Conservation (phyloP, 1,140 invertebrate species). For the Heliconius congener region DNA sequence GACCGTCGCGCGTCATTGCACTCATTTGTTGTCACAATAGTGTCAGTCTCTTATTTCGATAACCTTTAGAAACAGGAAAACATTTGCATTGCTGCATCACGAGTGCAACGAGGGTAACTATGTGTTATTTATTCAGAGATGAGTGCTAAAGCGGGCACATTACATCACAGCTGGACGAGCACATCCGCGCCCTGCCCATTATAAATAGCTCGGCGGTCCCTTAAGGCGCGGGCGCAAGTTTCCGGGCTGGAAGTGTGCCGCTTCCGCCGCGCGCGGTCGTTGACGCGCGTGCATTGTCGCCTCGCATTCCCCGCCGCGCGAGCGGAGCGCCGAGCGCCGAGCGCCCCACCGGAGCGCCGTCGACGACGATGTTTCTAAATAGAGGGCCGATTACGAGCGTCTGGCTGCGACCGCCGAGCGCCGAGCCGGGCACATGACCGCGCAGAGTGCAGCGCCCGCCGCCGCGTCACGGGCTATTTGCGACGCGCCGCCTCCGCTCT, state of each 20-base stretch:
- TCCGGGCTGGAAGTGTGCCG: conserved; percentile 79
- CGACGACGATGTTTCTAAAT: conserved; percentile 75
- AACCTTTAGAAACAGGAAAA: not conserved
- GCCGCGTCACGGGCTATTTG: conserved; percentile 78
- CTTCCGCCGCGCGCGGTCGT: conserved; percentile 77
- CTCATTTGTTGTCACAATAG: conserved; percentile 37
- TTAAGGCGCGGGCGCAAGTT: conserved; percentile 77
- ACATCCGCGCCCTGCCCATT: conserved; percentile 57
- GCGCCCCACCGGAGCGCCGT: conserved; percentile 55
- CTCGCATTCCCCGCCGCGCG: conserved; percentile 69
- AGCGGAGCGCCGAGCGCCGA: conserved; percentile 43
- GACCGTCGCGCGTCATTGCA: conserved; percentile 39
- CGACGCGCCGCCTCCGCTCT: conserved; percentile 55
- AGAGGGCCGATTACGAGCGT: conserved; percentile 77
- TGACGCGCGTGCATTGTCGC: conserved; percentile 76
- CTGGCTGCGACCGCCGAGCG: conserved; percentile 58
- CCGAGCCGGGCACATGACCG: conserved; percentile 68
- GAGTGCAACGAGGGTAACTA: not conserved
- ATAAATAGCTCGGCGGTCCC: conserved; percentile 76
- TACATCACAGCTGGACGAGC: conserved; percentile 54
- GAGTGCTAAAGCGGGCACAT: conserved; percentile 53
- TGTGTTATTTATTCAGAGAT: not conserved
- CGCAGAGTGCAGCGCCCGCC: conserved; percentile 77
- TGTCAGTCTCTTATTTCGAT: conserved; percentile 32
- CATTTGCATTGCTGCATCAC: not conserved